A percentile compares a stretch with the other conserved stretches of the same genome.
Evolutionary conservation across 2,113 vertebrate genomes (phyloP).

Genomic region (Nothocercus nigrocapillus): DNA sequence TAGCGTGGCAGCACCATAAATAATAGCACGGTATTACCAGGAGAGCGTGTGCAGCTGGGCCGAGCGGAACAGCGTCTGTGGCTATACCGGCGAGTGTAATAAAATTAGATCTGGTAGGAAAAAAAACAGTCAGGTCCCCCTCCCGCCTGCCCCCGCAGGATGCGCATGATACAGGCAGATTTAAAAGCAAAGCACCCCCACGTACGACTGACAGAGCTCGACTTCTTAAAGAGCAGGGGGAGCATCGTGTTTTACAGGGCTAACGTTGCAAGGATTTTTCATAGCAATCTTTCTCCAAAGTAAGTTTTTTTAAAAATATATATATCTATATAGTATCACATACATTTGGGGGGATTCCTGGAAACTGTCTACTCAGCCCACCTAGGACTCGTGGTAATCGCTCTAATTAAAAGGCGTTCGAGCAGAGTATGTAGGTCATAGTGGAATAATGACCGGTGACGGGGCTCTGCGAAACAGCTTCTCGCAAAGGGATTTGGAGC

Average conservation of each 20-base stretch:
- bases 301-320: neutral
- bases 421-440: neutral
- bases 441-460: accelerated
- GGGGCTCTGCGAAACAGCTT: neutral
- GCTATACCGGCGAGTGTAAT: no score
- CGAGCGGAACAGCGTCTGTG: no score
- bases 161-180: accelerated
- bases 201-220: neutral
- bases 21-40: neutral
- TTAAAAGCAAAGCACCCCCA: neutral
- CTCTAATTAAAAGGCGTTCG: neutral
- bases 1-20: neutral
- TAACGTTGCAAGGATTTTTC: neutral
- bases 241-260: neutral
- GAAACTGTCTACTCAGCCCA: neutral
- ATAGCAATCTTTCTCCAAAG: neutral
- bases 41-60: neutral
- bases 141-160: no score
- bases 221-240: accelerated
- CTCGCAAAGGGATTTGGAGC: neutral
- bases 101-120: no score
- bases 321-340: accelerated
- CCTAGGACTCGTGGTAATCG: neutral
- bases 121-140: neutral
- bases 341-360: neutral